A percentile compares a stretch with the other conserved stretches of the same genome.
phyloP scores from a whole-genome alignment of 1,140 invertebrate species.

The Paracyclopina nana region DNA sequence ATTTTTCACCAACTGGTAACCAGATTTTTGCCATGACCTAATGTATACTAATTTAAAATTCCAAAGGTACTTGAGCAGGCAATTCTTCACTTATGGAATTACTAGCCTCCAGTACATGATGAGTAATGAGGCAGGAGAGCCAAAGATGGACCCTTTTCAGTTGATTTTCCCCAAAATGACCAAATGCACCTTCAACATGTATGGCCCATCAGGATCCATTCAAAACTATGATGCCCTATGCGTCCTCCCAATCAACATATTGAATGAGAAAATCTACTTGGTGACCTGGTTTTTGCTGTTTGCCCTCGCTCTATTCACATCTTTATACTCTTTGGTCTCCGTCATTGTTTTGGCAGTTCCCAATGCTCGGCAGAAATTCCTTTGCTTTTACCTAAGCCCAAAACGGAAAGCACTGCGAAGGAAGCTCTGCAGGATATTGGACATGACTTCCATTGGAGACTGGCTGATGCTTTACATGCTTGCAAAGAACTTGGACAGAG shows the following conservation, averaged over 20 bases:
- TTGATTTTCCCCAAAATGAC: constrained; percentile 16
- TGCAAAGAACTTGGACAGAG: neutral
- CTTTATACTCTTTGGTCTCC: neutral
- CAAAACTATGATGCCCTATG: constrained; percentile 11
- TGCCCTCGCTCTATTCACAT: neutral
- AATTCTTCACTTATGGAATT: neutral
- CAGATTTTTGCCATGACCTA: too few species aligned
- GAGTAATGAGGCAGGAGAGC: too few species aligned
- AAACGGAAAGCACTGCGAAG: neutral
- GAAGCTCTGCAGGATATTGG: neutral
- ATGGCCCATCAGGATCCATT: constrained; percentile 2
- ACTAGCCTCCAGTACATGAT: too few species aligned
- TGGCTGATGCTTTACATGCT: constrained; percentile 6
- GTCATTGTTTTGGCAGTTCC: neutral
- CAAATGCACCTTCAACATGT: constrained; percentile 13
- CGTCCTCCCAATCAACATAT: constrained; percentile 1
- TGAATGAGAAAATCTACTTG: constrained; percentile 9
- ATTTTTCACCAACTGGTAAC: neutral
- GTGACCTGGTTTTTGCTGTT: neutral
- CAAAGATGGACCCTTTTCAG: constrained; percentile 3
- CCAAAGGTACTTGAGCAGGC: too few species aligned
- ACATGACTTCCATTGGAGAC: neutral
- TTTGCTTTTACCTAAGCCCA: neutral
- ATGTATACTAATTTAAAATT: too few species aligned
- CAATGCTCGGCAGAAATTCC: neutral